Percentiles rank a stretch among this genome's conserved stretches.
phyloP scores from a whole-genome alignment of 2,797 vertebrate species.

The Pipistrellus kuhlii region DNA sequence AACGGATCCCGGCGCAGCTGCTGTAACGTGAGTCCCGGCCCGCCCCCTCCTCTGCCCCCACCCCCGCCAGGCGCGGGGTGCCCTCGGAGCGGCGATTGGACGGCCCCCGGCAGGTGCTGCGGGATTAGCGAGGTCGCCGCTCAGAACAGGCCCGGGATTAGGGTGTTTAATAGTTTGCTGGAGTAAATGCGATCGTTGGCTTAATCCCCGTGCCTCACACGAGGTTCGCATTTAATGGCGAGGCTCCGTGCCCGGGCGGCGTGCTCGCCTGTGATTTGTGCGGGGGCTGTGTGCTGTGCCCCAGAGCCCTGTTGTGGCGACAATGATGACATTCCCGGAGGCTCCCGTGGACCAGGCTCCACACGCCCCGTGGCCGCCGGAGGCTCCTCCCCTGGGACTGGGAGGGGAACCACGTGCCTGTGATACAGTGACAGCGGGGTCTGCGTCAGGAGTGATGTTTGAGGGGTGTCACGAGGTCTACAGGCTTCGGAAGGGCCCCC shows the following conservation, averaged over 20 bases:
- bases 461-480: background rate
- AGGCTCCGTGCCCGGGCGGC: background rate
- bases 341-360: background rate
- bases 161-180: conserved; percentile 16
- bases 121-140: conserved; percentile 82
- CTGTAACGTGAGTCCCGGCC: conserved; percentile 84
- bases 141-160: conserved; percentile 76
- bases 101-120: conserved; percentile 87
- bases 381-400: background rate
- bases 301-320: background rate
- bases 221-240: conserved; percentile 66
- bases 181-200: conserved; percentile 68
- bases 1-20: conserved; percentile 86
- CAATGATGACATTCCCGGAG: background rate
- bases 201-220: conserved; percentile 47
- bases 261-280: conserved; percentile 8
- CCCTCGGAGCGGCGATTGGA: conserved; percentile 82
- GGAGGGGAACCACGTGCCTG: background rate
- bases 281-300: background rate
- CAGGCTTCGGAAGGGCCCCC: background rate
- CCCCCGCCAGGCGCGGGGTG: conserved; percentile 53
- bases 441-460: background rate
- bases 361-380: background rate
- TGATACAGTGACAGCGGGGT: background rate
- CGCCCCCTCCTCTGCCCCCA: background rate